Conservation (phyloP, 2,113 vertebrate species). For the Serilophus lunatus region DNA sequence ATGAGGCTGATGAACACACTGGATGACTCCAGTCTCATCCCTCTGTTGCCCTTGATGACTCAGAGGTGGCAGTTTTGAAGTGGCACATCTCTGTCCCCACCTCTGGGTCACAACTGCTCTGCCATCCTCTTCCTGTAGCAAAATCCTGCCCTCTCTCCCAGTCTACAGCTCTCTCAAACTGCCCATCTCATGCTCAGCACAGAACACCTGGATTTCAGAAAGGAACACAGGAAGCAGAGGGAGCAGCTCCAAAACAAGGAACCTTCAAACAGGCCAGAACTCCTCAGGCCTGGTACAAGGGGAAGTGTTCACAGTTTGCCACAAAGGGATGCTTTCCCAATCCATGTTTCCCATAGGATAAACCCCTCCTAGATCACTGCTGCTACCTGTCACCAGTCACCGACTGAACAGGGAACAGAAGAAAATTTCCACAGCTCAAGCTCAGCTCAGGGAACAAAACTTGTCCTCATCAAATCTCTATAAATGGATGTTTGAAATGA, state of each 20-base stretch:
- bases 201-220: neutral
- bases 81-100: neutral
- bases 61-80: neutral
- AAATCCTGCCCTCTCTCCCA: neutral
- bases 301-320: neutral
- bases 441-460: neutral
- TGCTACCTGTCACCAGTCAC: neutral
- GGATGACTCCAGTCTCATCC: neutral
- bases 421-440: neutral
- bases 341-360: neutral
- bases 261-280: neutral
- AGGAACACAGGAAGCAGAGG: neutral
- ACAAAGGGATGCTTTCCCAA: neutral
- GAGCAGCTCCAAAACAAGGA: neutral
- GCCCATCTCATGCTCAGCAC: neutral
- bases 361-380: neutral
- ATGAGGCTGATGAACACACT: accelerated
- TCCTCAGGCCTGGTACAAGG: neutral
- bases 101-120: neutral
- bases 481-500: neutral
- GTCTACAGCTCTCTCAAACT: neutral
- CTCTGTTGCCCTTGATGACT: neutral
- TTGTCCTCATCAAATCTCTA: neutral
- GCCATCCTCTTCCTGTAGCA: neutral
- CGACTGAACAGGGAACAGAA: neutral